Conservation (phyloP, 2,113 vertebrate species). For the Nothoprocta pentlandii region DNA sequence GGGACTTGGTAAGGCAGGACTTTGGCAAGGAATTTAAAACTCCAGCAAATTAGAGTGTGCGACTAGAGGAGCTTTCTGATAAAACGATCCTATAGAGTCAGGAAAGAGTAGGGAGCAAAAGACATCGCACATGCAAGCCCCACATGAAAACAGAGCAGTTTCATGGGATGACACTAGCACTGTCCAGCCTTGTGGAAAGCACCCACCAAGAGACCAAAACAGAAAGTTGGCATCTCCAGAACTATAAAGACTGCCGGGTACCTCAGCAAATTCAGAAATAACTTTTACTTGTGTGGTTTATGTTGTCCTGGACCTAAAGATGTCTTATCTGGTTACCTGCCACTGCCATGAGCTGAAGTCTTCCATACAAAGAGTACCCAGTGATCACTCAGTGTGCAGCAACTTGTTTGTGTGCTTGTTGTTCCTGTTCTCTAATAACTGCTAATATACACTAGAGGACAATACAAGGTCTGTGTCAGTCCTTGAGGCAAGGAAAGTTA, state of each 20-base stretch:
- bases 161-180: not conserved
- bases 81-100: not conserved
- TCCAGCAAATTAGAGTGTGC: not conserved
- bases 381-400: not conserved
- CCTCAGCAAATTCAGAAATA: slow-evolving; percentile 26
- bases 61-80: not conserved
- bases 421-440: slow-evolving; percentile 55
- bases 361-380: not conserved
- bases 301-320: slow-evolving; percentile 1
- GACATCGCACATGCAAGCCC: not conserved
- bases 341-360: slow-evolving; percentile 10
- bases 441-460: slow-evolving; percentile 21
- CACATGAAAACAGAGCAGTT: not conserved
- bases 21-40: not conserved
- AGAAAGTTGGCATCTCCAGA: not conserved
- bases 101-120: not conserved
- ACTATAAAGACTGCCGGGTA: not conserved
- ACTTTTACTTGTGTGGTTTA: not conserved
- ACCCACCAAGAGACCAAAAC: not conserved
- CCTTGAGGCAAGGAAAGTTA: slow-evolving; percentile 69
- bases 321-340: slow-evolving; percentile 3
- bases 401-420: slow-evolving; percentile 51
- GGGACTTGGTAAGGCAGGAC: not conserved
- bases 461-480: slow-evolving; percentile 12
- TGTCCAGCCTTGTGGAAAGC: not conserved